Base-by-base conservation (phyloP, 1,140 invertebrate genomes). In the Meloidogyne floridensis region DNA sequence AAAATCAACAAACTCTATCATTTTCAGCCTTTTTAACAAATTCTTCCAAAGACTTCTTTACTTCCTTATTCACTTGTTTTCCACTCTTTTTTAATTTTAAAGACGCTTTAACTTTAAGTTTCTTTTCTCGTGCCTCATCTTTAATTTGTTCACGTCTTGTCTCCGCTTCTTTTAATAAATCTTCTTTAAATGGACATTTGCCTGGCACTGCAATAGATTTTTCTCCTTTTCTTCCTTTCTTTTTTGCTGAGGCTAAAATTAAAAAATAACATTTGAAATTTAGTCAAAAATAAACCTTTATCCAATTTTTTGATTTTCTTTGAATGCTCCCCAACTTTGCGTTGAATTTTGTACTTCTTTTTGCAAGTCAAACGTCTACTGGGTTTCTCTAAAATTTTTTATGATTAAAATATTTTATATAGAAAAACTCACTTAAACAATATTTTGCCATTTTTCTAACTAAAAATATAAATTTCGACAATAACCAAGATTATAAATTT, bases 111-210 rank as follows among this genome's bases (percentile, higher is more conserved):
- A 65, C 56, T 65, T 13, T 2, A 56, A n/a, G 9, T 65, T 65
- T 65, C 56, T 65, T 65, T 65, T 65, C 56, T 5, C 15, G 56
- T 65, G 10, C 5, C 15, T 65, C 56, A n/a, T 65, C 75, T 56
- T 86, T 87, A 4, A 83, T 1, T n/a, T 87, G 69, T 42, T 86
- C 83, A 11, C 86, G 86, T 43, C 74, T 56, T 53, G 90, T 85
- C 79, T 91, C 90, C 54, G 90, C 90, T 84, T 91, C 90, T 77
- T 87, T 84, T 20, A 91, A 80, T 73, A 91, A 82, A 20, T 85
- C 75, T 74, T 91, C 90, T 82, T 91, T 91, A 77, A 91, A 91
- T 42, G 91, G 91, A 54, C 90, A 86, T 83, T 86, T 90, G 82
- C 90, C 90, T 42, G 91, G 91, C 47, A 91, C 86, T 15, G 88